phyloP scores from a whole-genome alignment of 2,797 vertebrate species.

The Leptatherina wallacei region DNA sequence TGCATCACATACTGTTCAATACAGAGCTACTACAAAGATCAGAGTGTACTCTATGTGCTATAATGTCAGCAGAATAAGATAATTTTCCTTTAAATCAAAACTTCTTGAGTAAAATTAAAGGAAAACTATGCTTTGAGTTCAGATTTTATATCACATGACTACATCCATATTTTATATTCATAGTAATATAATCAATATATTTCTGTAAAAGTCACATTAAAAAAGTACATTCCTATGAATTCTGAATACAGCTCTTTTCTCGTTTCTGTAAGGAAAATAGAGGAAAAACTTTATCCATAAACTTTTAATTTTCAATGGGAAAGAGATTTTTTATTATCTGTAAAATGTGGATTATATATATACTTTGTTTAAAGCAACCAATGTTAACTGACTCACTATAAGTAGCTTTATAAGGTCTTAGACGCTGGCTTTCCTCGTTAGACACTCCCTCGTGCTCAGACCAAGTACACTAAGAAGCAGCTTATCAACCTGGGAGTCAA shows the following conservation, averaged over 20 bases:
- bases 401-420: slow-evolving; percentile 67
- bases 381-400: slow-evolving; percentile 41
- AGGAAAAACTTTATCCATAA: not conserved
- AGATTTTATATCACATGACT: not conserved
- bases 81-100: not conserved
- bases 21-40: not conserved
- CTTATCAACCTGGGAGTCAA: slow-evolving; percentile 63
- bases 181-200: not conserved
- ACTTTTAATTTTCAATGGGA: not conserved
- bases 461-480: slow-evolving; percentile 49
- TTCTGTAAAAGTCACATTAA: not conserved
- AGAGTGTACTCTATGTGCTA: not conserved
- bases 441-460: slow-evolving; percentile 44
- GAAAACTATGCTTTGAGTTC: not conserved
- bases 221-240: not conserved
- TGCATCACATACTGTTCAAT: not conserved
- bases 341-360: not conserved
- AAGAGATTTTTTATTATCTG: not conserved
- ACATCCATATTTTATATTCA: not conserved
- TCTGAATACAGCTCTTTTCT: not conserved
- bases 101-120: not conserved
- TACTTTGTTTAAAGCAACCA: slow-evolving; percentile 8
- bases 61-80: not conserved
- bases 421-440: slow-evolving; percentile 15
- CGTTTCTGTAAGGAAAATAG: not conserved